Evolutionary conservation across 53 echinoderm and acorn worm genomes (phyloP), one percentile per base, ranked within the genome.

Genomic region (Pentamera pediparva): DNA sequence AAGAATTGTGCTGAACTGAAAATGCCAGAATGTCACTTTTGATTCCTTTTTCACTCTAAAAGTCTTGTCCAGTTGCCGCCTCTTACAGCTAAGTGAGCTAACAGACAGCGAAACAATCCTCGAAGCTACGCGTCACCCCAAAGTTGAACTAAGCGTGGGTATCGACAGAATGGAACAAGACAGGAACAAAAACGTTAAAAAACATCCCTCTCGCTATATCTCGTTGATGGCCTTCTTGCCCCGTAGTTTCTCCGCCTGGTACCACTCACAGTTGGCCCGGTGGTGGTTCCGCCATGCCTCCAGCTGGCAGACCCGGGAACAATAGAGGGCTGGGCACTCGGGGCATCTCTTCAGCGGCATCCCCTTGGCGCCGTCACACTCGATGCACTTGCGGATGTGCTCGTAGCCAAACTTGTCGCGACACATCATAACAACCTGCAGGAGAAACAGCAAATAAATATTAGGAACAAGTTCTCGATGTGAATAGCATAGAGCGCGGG

Each of bases 251-350:
- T 54, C 9, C 0, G 24, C 24, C 6, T 8, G 13, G 18, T 54
- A 67, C 73, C 73, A 54, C 6, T 50, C 30, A 39, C 87, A 87
- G 32, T 83, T 83, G 13, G 56, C 61, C 82, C 80, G 90, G 74
- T 95, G 95, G 48, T 83, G 82, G 33, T 83, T 87, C 10, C 61
- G 84, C 95, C 95, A 95, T 0, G 95, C 87, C 1, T 70, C 64
- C 15, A 85, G 75, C 77, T 95, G 95, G 54, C 95, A 95, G 9
- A 79, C 81, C 10, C 87, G 63, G 43, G 87, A 82, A 63, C 95
- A 95, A 50, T 95, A 95, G 56, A 85, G 75, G 60, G 87, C 95
- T 43, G 87, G 84, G 34, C 95, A 95, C 13, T 82, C 59, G 6
- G 82, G 79, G 33, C 95, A 95, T 18, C 87, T 90, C 81, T 85